Evolutionary conservation across 2,888 invertebrate genomes (phyloP).

Genomic region (Vesta saturnalis): DNA sequence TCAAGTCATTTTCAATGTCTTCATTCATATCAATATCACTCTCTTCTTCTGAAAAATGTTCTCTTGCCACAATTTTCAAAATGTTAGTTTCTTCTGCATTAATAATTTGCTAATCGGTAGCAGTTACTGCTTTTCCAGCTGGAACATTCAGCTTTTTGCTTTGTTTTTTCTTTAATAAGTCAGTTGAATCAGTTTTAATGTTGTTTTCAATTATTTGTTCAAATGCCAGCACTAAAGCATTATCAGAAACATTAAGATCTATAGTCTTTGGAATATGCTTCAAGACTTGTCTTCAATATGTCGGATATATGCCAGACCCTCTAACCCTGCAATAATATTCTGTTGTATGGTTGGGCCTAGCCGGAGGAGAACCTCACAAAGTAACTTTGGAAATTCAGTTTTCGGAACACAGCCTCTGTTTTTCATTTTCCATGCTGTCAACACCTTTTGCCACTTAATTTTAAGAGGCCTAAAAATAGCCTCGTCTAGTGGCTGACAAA

Average conservation of each 20-base stretch:
- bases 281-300: too few relatives aligned
- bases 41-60: not conserved
- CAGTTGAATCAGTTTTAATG: not conserved
- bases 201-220: not conserved
- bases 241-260: not conserved
- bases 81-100: not conserved
- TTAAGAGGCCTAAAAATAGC: not conserved
- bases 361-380: too few relatives aligned
- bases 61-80: not conserved
- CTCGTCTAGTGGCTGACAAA: not conserved
- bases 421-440: too few relatives aligned
- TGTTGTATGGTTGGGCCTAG: too few relatives aligned
- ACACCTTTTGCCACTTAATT: too few relatives aligned
- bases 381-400: too few relatives aligned
- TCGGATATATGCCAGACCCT: too few relatives aligned
- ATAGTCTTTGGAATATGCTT: not conserved
- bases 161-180: not conserved
- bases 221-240: not conserved
- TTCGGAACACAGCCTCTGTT: too few relatives aligned
- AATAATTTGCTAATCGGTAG: not conserved
- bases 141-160: not conserved
- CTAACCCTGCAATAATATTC: too few relatives aligned
- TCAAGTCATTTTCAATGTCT: not conserved
- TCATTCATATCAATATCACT: not conserved
- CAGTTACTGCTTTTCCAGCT: too few relatives aligned